phyloP scores from a whole-genome alignment of 2,113 vertebrate genomes.

The Lepidothrix coronata region DNA sequence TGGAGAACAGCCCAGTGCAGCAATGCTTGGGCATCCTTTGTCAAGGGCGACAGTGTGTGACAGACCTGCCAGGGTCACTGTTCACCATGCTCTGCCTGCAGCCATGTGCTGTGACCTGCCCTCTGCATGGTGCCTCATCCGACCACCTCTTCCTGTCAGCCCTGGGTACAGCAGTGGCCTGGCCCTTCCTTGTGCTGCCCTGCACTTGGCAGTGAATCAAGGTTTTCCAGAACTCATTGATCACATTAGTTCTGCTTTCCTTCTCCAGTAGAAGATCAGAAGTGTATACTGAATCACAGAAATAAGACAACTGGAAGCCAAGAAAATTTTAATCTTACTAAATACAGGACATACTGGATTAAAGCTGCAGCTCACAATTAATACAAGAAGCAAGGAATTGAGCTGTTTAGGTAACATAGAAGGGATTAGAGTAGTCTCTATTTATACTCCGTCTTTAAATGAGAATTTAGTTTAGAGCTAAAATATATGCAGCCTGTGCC shows the following conservation, averaged over 20 bases:
- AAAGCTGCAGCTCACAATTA: background rate
- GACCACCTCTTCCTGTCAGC: background rate
- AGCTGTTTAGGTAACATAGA: background rate
- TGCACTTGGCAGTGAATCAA: background rate
- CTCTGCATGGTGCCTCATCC: background rate
- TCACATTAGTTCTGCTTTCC: background rate
- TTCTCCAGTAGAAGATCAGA: background rate
- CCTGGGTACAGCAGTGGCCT: background rate
- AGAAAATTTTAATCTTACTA: background rate
- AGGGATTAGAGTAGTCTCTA: background rate
- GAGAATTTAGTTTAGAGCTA: background rate
- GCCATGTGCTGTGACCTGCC: background rate
- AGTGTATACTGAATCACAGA: background rate
- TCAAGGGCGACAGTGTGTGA: background rate
- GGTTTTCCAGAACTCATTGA: background rate
- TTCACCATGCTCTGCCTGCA: background rate
- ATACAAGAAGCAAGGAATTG: background rate
- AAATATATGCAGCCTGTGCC: background rate
- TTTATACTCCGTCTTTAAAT: background rate
- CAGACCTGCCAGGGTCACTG: background rate
- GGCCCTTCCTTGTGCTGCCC: background rate
- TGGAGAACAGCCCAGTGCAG: background rate
- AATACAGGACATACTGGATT: background rate
- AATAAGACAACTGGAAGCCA: background rate
- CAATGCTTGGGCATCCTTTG: accelerated